These are phyloP conservation scores for Daboia siamensis DNA, from an alignment of 2,113 vertebrate genomes.

Conservation along the genomic window DNA sequence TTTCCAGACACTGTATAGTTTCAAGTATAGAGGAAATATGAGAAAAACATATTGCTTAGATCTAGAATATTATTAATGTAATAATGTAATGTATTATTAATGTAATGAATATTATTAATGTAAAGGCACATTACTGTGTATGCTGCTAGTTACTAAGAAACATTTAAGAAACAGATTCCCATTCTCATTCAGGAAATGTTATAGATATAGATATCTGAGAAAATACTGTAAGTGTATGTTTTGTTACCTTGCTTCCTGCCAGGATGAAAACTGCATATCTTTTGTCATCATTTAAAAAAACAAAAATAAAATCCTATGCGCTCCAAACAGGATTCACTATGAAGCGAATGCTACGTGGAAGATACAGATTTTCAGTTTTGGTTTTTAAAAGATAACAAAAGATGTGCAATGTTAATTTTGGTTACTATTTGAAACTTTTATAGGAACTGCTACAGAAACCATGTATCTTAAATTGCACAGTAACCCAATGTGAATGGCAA, in stretches of 20 bases:
- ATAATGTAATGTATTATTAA: neutral
- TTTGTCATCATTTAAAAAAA: neutral
- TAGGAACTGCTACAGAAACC: neutral
- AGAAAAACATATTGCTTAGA: neutral
- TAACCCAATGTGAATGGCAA: neutral
- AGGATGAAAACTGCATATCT: neutral
- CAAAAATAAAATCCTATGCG: neutral
- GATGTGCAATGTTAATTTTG: neutral
- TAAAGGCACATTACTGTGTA: neutral
- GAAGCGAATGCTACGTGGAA: neutral
- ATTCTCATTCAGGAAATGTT: neutral
- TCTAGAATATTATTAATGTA: neutral
- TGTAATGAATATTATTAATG: neutral
- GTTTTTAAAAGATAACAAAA: neutral
- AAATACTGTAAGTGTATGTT: neutral
- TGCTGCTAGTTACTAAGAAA: neutral
- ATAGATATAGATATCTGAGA: neutral
- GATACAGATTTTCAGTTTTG: neutral
- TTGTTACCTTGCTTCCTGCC: neutral
- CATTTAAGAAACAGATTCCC: neutral
- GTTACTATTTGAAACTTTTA: neutral
- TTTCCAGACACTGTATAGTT: neutral
- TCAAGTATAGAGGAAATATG: neutral
- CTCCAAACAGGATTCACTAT: neutral
- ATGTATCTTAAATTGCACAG: neutral